Evolutionary conservation across 1,140 invertebrate genomes (phyloP).

Genomic region (Helicoverpa armigera): DNA sequence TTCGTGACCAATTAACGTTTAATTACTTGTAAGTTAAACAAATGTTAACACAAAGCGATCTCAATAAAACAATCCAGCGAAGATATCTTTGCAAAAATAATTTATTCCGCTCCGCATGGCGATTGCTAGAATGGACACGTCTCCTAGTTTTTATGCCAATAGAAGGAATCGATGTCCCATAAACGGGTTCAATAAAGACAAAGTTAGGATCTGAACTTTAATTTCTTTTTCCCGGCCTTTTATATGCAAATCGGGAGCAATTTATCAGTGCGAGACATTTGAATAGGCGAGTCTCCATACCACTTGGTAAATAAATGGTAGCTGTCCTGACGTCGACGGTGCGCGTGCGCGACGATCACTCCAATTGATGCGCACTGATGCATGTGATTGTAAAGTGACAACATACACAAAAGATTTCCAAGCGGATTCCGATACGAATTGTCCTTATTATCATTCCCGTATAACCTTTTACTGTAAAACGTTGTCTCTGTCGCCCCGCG

Average conservation of each 20-base stretch:
- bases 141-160: constrained; percentile 42
- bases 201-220: constrained; percentile 64
- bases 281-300: constrained; percentile 65
- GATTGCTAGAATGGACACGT: constrained; percentile 48
- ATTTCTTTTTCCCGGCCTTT: constrained; percentile 66
- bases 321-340: constrained; percentile 41
- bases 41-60: constrained; percentile 7
- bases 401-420: constrained; percentile 47
- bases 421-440: constrained; percentile 32
- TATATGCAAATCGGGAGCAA: constrained; percentile 73
- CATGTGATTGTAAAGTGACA: constrained; percentile 55
- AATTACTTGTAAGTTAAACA: constrained; percentile 6
- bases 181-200: constrained; percentile 58
- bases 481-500: constrained; percentile 23
- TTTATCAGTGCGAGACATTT: constrained; percentile 72
- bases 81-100: constrained; percentile 25
- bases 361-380: constrained; percentile 54
- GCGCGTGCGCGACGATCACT: constrained; percentile 52
- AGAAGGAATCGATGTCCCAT: constrained; percentile 50
- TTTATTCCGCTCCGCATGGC: constrained; percentile 1
- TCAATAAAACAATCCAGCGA: constrained; percentile 25
- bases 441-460: constrained; percentile 42
- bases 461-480: constrained; percentile 44
- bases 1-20: constrained; percentile 19
- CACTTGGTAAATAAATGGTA: constrained; percentile 60